A percentile compares a stretch with the other conserved stretches of the same genome.
Conservation (phyloP, 1,140 invertebrate species). For the Diprion similis region DNA sequence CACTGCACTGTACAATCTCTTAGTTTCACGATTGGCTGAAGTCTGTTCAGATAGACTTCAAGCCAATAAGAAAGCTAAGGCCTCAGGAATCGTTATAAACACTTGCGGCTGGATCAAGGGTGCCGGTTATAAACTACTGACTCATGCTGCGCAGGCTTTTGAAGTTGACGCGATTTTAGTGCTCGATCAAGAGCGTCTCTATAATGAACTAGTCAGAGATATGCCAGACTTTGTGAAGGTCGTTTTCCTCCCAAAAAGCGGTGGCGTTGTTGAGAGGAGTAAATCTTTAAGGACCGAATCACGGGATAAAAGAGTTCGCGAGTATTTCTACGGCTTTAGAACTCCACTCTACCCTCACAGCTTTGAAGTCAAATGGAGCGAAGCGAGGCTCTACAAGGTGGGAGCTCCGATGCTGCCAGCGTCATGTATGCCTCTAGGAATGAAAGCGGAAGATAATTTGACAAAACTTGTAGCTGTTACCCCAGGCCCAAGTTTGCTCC, state of each 20-base stretch:
- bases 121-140: conserved; percentile 82
- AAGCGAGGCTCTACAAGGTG: conserved; percentile 93
- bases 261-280: conserved; percentile 91
- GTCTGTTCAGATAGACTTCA: conserved; percentile 86
- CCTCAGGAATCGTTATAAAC: conserved; percentile 96
- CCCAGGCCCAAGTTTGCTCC: conserved; percentile 77
- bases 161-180: conserved; percentile 96
- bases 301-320: conserved; percentile 81
- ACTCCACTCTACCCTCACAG: conserved; percentile 90
- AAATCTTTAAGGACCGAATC: conserved; percentile 74
- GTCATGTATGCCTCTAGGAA: conserved; percentile 94
- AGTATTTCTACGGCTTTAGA: conserved; percentile 94
- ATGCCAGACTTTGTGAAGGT: conserved; percentile 94
- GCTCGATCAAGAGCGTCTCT: conserved; percentile 94
- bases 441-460: conserved; percentile 91
- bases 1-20: conserved; percentile 83
- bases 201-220: conserved; percentile 92
- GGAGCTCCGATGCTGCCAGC: conserved; percentile 91
- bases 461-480: conserved; percentile 89
- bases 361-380: conserved; percentile 87
- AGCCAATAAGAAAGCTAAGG: conserved; percentile 84
- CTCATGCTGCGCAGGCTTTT: conserved; percentile 90
- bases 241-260: conserved; percentile 94
- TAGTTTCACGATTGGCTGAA: conserved; percentile 86
- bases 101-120: conserved; percentile 98